Percentiles rank a stretch among this genome's conserved stretches.
Conservation (phyloP, 2,113 vertebrate species). For the Trinectes maculatus region DNA sequence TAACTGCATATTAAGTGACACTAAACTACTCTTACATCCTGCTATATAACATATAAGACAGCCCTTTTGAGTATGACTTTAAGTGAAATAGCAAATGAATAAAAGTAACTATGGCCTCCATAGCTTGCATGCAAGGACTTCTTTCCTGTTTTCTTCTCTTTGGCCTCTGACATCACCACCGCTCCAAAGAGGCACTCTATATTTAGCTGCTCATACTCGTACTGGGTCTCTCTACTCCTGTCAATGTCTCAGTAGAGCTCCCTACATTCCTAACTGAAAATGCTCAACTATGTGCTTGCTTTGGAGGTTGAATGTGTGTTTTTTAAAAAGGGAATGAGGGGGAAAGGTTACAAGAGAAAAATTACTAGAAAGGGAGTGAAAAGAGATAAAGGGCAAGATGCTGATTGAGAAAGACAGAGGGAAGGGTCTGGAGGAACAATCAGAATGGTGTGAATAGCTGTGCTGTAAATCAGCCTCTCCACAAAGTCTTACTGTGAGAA, state of each 20-base stretch:
- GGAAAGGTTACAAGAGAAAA: constrained; percentile 23
- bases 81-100: constrained; percentile 3
- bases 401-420: constrained; percentile 57
- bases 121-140: constrained; percentile 49
- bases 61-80: constrained; percentile 27
- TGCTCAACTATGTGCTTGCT: constrained; percentile 55
- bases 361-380: constrained; percentile 33
- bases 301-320: constrained; percentile 23
- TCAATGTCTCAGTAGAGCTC: constrained; percentile 70
- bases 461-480: constrained; percentile 68
- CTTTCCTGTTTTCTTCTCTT: constrained; percentile 54
- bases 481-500: constrained; percentile 64
- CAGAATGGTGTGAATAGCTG: constrained; percentile 61
- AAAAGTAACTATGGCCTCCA: constrained; percentile 19
- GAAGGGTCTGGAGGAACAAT: constrained; percentile 48
- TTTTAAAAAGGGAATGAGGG: constrained; percentile 3
- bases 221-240: constrained; percentile 78
- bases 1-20: neutral
- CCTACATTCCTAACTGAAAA: constrained; percentile 49
- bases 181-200: constrained; percentile 78
- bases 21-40: too few species aligned
- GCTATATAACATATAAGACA: neutral
- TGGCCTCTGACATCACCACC: constrained; percentile 81
- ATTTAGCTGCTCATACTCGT: constrained; percentile 80
- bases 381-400: constrained; percentile 52